Base-by-base conservation (phyloP, 1,140 invertebrate genomes). In the Zaprionus capensis region DNA sequence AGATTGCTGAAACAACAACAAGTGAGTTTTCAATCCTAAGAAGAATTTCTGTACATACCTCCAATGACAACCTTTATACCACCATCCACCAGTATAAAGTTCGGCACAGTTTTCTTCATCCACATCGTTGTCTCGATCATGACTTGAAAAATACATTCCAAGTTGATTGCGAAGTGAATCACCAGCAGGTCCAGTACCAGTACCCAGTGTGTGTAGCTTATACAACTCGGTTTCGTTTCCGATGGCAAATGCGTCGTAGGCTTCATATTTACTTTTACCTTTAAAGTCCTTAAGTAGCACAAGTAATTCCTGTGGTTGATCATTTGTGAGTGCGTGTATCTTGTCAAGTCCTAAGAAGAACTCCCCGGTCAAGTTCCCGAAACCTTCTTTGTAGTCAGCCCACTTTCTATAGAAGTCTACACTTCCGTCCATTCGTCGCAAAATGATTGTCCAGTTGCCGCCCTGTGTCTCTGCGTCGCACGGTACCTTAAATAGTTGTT, bases 271-370 rank as follows among this genome's bases (percentile, higher is more conserved):
- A 14, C 4, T 11, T 12, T 44, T 6, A 17, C 41, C 41, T 44
- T 44, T 4, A 5, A n/a, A 44, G 11, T 44, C 41, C 5, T 44
- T n/a, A n/a, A 44, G 41, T 17, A 44, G 41, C 12, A 53, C 22
- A 4, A 53, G 20, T 20, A 53, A 24, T 11, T 53, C 49, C 20
- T 53, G 17, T 9, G 1, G 5, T 24, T 24, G 22, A 22, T 53
- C 49, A 22, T 20, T 20, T 4, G 94, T 95, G 9, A 95, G 66
- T 46, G 91, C 92, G 76, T 94, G 92, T 4, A 95, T 80, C 62
- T 94, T 95, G 28, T 95, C 94, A 46, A 95, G 80, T 15, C 95
- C 95, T 4, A 95, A 87, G 93, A 94, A 95, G 78, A 94, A 95
- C 80, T 95, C 94, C 1, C 94, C 93, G 15, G 93, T 93, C 6